Base-by-base conservation (phyloP, 2,113 vertebrate genomes). In the Ailuropoda melanoleuca region DNA sequence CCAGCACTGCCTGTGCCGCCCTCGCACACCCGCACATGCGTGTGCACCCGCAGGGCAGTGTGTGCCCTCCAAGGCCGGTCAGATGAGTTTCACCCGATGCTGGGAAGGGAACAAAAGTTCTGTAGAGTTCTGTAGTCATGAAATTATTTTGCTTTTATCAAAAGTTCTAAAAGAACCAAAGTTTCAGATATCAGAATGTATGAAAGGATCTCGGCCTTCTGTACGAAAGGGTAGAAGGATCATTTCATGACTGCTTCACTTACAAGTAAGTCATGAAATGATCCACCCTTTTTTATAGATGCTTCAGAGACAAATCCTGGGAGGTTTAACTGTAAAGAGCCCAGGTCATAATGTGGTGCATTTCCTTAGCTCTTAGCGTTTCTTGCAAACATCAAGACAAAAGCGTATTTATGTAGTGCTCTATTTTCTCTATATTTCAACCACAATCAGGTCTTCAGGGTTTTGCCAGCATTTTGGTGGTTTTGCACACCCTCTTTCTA, bases 121-220 rank as follows among this genome's bases (percentile, higher is more conserved):
- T 64, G 0, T 80, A 23, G 39, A 56, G 43, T 66, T 94, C 43
- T 96, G 3, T 37, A 37, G 37, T 91, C 87, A 37, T 66, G 55
- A 78, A 74, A 92, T 92, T 93, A 88, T 88, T 97, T 96, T 96
- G 74, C 70, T 95, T 95, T 68, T 75, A 62, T 94, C 39, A 80
- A 74, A 81, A 87, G 88, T 95, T 98, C 95, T 86, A 68, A 93
- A 62, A 94, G 94, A 97, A 97, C 98, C 98, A 98, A 98, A 98
- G 97, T 97, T 97, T 94, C 82, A 88, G 88, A 85, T 97, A 74
- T 55, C 85, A 58, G 89, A 96, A 97, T 98, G 83, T 97, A 91
- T 78, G 23, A 50, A 82, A 90, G 66, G 80, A 37, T 95, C 81
- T 98, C 77, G 60, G 48, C 68, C 74, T 83, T 96, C 83, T 97